Conservation (phyloP, 2,888 invertebrate species). For the Dusona sp. region DNA sequence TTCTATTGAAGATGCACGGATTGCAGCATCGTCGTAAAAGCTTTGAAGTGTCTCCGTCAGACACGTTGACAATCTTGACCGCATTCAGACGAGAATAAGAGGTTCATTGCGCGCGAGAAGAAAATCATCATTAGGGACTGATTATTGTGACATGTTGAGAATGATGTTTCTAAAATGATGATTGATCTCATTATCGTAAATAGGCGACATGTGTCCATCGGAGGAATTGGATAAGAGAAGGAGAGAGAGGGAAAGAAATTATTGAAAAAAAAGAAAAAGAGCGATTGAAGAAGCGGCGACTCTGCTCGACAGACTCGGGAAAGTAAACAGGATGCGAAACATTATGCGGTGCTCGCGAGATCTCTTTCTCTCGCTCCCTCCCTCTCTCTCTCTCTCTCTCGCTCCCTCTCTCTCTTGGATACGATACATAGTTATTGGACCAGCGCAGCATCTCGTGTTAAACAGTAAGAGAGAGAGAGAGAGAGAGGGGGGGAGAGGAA, state of each 20-base stretch:
- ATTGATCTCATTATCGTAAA: conserved; percentile 32
- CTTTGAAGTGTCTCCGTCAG: not conserved
- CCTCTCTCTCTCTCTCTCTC: conserved; percentile 32
- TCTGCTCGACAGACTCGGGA: conserved; percentile 53
- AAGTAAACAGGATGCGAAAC: conserved; percentile 72
- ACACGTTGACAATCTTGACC: conserved; percentile 9
- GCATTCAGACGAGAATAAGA: conserved; percentile 1
- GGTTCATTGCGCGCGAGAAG: not conserved
- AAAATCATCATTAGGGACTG: conserved; percentile 50
- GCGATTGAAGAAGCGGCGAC: conserved; percentile 40
- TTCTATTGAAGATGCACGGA: not conserved
- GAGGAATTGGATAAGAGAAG: not conserved
- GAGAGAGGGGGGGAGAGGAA: conserved; percentile 2
- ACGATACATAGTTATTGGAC: conserved; percentile 37
- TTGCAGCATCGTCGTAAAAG: conserved; percentile 4
- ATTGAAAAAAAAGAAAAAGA: conserved; percentile 3
- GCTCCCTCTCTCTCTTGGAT: conserved; percentile 27
- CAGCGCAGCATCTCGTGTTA: conserved; percentile 14
- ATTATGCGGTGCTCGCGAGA: conserved; percentile 55
- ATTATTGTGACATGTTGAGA: conserved; percentile 1
- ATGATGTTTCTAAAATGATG: conserved; percentile 29
- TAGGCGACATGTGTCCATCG: conserved; percentile 40
- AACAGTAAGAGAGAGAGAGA: conserved; percentile 23
- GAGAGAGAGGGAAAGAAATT: conserved; percentile 8
- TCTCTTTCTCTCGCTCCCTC: conserved; percentile 14